Percentiles rank a stretch among this genome's conserved stretches.
phyloP scores from a whole-genome alignment of 2,113 vertebrate genomes.

The Notarius quadriscutis region DNA sequence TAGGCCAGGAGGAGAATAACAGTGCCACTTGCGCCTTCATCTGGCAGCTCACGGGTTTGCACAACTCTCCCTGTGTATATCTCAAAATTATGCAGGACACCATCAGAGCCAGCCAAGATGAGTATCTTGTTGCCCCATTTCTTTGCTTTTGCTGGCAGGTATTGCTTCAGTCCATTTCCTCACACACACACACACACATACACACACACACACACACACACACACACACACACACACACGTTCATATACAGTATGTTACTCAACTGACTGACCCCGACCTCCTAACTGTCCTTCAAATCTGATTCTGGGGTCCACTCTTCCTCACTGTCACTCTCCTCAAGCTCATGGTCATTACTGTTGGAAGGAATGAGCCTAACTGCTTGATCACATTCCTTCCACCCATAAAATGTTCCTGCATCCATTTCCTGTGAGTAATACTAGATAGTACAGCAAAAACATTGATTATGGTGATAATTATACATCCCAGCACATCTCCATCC shows the following conservation, averaged over 20 bases:
- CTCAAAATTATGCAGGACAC: constrained; percentile 23
- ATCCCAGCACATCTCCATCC: background rate
- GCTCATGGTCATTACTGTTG: background rate
- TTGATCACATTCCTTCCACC: background rate
- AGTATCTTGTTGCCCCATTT: no score
- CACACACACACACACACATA: no score
- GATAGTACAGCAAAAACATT: background rate
- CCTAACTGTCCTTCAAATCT: background rate
- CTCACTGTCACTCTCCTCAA: constrained; percentile 1
- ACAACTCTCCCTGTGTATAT: constrained; percentile 34
- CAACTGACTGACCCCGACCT: background rate
- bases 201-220: no score
- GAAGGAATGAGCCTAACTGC: background rate
- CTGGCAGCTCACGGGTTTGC: constrained; percentile 16
- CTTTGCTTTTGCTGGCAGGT: constrained; percentile 36
- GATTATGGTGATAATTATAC: background rate
- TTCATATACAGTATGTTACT: background rate
- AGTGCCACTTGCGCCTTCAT: constrained; percentile 37
- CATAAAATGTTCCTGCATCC: background rate
- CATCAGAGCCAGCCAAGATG: background rate
- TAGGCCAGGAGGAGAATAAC: background rate
- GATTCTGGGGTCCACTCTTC: background rate
- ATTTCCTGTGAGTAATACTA: background rate
- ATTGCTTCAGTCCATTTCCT: constrained; percentile 40
- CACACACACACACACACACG: no score